Evolutionary conservation across 2,888 invertebrate species (phyloP), one percentile per base, ranked within the genome.

Genomic region (Liopterus haemorrhoidalis): DNA sequence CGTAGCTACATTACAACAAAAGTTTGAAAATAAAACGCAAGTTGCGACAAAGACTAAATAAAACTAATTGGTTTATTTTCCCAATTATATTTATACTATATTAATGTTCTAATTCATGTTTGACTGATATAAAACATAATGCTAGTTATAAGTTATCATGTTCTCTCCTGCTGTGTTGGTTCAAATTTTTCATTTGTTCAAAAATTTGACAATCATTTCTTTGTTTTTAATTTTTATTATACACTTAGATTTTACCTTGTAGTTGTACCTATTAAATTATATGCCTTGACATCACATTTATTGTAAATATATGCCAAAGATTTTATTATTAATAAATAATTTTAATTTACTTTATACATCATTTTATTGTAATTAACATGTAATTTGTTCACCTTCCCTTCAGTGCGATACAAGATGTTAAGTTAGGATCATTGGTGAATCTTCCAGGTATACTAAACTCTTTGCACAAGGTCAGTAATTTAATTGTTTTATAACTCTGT

Each of bases 1-100:
- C 62, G 84, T 86, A 41, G 85, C 85, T 20, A 80, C 81, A 46
- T 69, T 87, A 55, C 86, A 87, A 58, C 85, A 85, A 58, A 85
- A 83, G 64, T 87, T 86, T 61, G 86, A 87, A 67, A 78, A 74
- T 57, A 68, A 67, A 41, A 49, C 50, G 9, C 50, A 54, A 38
- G 40, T 49, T 19, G 44, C 45, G 41, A 18, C 11, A 9, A 53
- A 48, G 48, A 47, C 39, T 25, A 45, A 45, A 39, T 39, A 39
- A 12, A 45, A 45, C 25, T 45, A 45, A 27, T 25, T 44, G n/a
- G 12, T 31, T 25, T 33, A 39, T 28, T 36, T 33, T 21, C 28
- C 36, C 20, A 20, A 36, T 19, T 11, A 45, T 25, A 30, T 36
- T 45, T 45, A 32, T 44, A 44, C 31, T 32, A 38, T 38, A 36